Percentiles rank a stretch among this genome's conserved stretches.
Evolutionary conservation across 2,888 invertebrate species (phyloP).

Genomic region (Drymonia ruficornis): DNA sequence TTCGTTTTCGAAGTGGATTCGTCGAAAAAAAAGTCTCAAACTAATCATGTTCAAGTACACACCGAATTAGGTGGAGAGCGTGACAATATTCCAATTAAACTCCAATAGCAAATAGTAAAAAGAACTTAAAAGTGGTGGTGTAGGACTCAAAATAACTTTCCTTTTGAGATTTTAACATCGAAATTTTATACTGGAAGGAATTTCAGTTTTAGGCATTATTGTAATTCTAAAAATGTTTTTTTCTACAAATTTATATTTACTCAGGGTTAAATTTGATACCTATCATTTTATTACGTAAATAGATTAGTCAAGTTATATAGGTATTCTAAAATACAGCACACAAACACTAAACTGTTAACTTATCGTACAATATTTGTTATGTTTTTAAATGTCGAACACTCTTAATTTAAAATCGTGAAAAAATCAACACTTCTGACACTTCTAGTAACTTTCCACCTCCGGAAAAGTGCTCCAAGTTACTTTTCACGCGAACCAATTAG

Average conservation of each 20-base stretch:
- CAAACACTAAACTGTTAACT: too few species aligned
- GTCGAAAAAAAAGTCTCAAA: not conserved
- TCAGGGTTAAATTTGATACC: too few species aligned
- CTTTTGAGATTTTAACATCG: not conserved
- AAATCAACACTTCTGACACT: slow-evolving; percentile 1
- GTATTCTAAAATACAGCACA: too few species aligned
- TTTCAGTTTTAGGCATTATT: not conserved
- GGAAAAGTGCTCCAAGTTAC: slow-evolving; percentile 40
- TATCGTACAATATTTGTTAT: too few species aligned
- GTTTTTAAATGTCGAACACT: too few species aligned
- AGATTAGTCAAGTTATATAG: too few species aligned
- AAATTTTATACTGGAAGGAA: not conserved
- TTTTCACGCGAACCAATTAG: slow-evolving; percentile 67
- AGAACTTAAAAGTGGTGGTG: not conserved
- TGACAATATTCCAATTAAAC: slow-evolving; percentile 52
- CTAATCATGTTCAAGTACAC: not conserved
- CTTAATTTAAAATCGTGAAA: not conserved
- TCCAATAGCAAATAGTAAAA: slow-evolving; percentile 20
- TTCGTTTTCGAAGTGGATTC: too few species aligned
- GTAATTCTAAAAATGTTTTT: too few species aligned
- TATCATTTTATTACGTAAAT: too few species aligned
- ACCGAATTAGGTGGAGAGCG: slow-evolving; percentile 32
- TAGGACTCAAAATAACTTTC: slow-evolving; percentile 17
- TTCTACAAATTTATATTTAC: too few species aligned
- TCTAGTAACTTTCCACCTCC: slow-evolving; percentile 24